Conservation (phyloP, 2,797 vertebrate genomes). For the Smutsia gigantea region DNA sequence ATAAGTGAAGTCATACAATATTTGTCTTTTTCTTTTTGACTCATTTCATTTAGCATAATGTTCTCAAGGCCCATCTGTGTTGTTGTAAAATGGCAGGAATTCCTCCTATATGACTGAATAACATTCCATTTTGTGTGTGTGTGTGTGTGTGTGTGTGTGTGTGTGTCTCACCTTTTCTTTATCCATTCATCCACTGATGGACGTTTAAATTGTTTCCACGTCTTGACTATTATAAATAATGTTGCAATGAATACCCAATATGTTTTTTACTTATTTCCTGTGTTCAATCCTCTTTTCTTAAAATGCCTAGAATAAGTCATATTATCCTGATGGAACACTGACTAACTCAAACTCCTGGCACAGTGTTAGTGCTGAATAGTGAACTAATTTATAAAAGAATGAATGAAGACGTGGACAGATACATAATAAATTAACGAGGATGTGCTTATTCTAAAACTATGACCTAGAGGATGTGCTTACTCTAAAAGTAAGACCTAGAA, state of each 20-base stretch:
- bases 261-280: neutral
- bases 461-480: neutral
- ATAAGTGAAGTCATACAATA: neutral
- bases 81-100: neutral
- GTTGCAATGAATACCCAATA: neutral
- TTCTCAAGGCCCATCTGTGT: neutral
- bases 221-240: neutral
- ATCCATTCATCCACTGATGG: neutral
- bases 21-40: neutral
- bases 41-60: neutral
- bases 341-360: conserved; percentile 15
- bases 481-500: conserved; percentile 23
- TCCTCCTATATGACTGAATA: neutral
- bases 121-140: neutral
- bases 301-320: neutral
- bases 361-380: conserved; percentile 21
- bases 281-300: conserved; percentile 23
- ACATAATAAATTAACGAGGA: neutral
- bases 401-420: neutral
- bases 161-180: neutral
- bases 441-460: conserved; percentile 12
- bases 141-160: too few relatives aligned
- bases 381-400: neutral
- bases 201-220: neutral
- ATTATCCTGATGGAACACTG: neutral